Percentiles rank a stretch among this genome's conserved stretches.
Evolutionary conservation across 2,113 vertebrate species (phyloP).

Genomic region (Sterna hirundo): DNA sequence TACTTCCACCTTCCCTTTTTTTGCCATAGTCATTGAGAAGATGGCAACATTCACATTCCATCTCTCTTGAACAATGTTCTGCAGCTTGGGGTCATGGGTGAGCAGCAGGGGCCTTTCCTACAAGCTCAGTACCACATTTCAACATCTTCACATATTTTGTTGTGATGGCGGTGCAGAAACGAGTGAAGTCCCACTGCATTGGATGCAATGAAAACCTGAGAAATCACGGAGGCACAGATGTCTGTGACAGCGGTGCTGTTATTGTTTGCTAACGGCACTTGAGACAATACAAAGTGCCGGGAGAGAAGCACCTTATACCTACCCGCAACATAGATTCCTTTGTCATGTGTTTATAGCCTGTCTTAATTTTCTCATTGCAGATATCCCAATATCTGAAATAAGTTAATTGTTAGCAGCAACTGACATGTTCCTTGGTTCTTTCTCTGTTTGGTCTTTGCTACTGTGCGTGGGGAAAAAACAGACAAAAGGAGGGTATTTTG

Average conservation of each 20-base stretch:
- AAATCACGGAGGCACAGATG: background rate
- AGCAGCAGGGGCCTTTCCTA: background rate
- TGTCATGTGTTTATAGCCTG: background rate
- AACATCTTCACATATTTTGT: background rate
- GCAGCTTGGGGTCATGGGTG: fast-evolving
- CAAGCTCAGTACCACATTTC: background rate
- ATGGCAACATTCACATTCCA: background rate
- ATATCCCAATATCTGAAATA: background rate
- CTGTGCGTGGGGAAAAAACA: background rate
- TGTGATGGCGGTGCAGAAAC: background rate
- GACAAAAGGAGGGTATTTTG: background rate
- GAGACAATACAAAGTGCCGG: background rate
- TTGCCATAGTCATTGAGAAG: background rate
- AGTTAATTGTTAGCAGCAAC: background rate
- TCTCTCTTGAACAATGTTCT: background rate
- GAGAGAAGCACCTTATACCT: background rate
- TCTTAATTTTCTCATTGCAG: background rate
- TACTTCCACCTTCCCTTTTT: background rate
- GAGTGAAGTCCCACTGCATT: background rate
- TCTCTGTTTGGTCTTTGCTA: background rate
- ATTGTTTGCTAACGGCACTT: background rate
- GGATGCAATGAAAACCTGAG: background rate
- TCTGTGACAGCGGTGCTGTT: background rate
- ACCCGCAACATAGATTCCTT: background rate
- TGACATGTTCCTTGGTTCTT: background rate